These are phyloP conservation scores for Chaetops frenatus DNA, from an alignment of 2,113 vertebrate genomes.

Conservation along the genomic window DNA sequence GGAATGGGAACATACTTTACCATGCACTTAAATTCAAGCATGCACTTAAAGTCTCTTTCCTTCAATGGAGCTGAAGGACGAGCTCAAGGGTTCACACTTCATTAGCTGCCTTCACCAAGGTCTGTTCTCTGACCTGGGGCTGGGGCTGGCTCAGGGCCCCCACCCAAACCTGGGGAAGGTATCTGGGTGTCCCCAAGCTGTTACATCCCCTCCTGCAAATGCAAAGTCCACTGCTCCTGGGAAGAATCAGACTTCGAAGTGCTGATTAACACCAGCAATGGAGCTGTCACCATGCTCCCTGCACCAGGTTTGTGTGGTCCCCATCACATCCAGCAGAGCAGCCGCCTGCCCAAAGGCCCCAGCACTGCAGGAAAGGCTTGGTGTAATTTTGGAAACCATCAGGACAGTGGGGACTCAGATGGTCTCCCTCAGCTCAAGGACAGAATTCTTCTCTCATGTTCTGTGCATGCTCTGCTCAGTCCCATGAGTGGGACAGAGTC, in stretches of 20 bases:
- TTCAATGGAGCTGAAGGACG: neutral
- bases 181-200: neutral
- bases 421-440: neutral
- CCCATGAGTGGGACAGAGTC: neutral
- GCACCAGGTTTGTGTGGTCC: neutral
- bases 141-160: neutral
- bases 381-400: neutral
- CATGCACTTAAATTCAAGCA: neutral
- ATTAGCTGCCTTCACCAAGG: neutral
- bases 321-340: accelerated
- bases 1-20: neutral
- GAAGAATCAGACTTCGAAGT: neutral
- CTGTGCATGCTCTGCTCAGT: accelerated
- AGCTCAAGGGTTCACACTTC: neutral
- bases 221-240: neutral
- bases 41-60: neutral
- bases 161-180: neutral
- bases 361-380: accelerated
- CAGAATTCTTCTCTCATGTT: neutral
- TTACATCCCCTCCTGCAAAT: neutral
- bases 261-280: accelerated
- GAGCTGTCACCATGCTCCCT: accelerated
- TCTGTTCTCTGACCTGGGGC: neutral
- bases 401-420: neutral
- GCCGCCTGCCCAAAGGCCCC: neutral